These are phyloP conservation scores for Pachyseris speciosa DNA, from an alignment of 64 coral and sea anemone species.

Conservation along the genomic window DNA sequence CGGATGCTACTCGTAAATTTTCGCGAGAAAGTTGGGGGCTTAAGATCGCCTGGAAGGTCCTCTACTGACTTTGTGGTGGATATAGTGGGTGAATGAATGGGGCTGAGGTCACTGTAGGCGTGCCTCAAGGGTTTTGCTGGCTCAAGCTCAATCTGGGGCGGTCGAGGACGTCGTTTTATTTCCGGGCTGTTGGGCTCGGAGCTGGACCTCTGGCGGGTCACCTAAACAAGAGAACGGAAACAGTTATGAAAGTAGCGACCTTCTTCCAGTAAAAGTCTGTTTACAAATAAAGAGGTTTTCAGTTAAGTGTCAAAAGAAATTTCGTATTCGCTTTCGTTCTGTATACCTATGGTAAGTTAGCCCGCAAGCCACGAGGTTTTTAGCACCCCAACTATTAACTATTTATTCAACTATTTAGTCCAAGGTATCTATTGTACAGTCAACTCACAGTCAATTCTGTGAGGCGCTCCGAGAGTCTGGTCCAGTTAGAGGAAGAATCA, in stretches of 20 bases:
- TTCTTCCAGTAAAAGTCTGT: no score
- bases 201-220: not conserved
- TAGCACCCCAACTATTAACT: no score
- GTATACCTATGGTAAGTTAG: no score
- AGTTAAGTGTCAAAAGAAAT: no score
- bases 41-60: not conserved
- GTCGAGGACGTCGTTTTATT: not conserved
- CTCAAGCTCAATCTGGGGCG: not conserved
- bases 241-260: not conserved
- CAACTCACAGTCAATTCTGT: no score
- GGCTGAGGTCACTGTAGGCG: not conserved
- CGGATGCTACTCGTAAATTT: slow-evolving; percentile 68
- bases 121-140: not conserved
- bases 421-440: no score
- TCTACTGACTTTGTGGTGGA: not conserved
- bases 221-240: not conserved
- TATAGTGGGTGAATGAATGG: slow-evolving; percentile 46
- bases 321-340: no score
- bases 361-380: no score
- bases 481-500: no score
- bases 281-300: no score
- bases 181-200: slow-evolving; percentile 43
- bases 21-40: slow-evolving; percentile 34
- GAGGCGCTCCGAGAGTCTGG: no score
- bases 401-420: no score